These are phyloP conservation scores for Lethenteron reissneri DNA, from an alignment of 2,113 vertebrate species.

Conservation along the genomic window DNA sequence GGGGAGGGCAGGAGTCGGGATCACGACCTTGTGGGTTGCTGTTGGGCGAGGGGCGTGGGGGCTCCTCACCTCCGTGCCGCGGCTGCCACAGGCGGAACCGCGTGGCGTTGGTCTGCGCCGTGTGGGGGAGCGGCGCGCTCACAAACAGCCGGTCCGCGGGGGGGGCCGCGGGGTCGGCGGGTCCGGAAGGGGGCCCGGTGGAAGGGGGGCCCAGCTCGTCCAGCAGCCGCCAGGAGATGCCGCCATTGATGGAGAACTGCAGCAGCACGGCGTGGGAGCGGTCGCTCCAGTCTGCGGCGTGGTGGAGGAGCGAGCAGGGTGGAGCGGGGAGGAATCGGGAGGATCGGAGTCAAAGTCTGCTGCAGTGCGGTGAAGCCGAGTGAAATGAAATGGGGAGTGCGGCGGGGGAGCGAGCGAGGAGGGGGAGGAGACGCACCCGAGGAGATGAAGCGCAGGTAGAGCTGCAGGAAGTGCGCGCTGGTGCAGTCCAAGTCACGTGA, in stretches of 20 bases:
- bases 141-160: constrained; percentile 62
- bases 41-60: no score
- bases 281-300: constrained; percentile 18
- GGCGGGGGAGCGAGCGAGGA: no score
- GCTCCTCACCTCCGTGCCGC: constrained; percentile 56
- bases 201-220: constrained; percentile 92
- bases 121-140: constrained; percentile 51
- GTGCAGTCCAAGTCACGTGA: constrained; percentile 74
- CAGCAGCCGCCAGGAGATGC: constrained; percentile 75
- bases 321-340: no score
- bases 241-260: constrained; percentile 73
- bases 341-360: no score
- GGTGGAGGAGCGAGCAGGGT: no score
- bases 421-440: constrained; percentile 37
- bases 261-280: constrained; percentile 80
- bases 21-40: no score
- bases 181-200: constrained; percentile 15
- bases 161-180: no score
- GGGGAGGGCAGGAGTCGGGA: no score
- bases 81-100: constrained; percentile 90
- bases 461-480: constrained; percentile 71
- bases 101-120: constrained; percentile 64
- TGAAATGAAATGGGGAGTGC: no score
- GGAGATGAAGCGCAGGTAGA: constrained; percentile 82
- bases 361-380: no score